phyloP scores from a whole-genome alignment of 2,113 vertebrate species.

The Thryonomys swinderianus region DNA sequence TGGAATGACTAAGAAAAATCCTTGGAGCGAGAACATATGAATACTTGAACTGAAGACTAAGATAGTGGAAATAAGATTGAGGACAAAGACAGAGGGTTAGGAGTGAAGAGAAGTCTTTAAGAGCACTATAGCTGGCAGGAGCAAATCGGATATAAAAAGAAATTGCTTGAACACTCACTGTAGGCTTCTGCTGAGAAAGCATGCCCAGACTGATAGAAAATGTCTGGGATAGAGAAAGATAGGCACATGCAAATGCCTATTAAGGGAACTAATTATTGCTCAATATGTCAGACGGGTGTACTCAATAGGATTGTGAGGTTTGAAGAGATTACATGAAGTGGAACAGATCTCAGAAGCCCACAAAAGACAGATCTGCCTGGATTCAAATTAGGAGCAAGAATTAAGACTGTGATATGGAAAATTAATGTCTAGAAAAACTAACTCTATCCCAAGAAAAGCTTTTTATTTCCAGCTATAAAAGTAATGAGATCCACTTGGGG shows the following conservation, averaged over 20 bases:
- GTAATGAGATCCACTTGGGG: neutral
- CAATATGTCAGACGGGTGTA: neutral
- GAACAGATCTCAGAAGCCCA: conserved; percentile 52
- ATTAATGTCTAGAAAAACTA: neutral
- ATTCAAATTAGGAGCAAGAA: conserved; percentile 33
- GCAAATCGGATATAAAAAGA: conserved; percentile 15
- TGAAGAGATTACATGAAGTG: conserved; percentile 58
- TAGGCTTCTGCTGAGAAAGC: conserved; percentile 38
- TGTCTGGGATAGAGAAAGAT: conserved; percentile 36
- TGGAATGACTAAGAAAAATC: neutral
- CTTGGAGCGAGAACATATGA: neutral
- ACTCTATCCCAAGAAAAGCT: neutral
- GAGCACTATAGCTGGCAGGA: neutral
- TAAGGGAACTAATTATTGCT: conserved; percentile 56
- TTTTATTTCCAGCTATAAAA: conserved; percentile 44
- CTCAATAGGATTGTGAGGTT: conserved; percentile 42
- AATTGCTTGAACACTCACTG: neutral
- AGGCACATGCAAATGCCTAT: neutral
- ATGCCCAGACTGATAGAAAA: conserved; percentile 1
- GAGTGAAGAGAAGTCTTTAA: neutral
- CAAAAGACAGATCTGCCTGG: neutral
- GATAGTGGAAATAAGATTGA: neutral
- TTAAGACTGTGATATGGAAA: neutral
- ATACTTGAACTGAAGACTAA: neutral
- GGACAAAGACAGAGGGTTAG: neutral